A percentile compares a stretch with the other conserved stretches of the same genome.
These are phyloP conservation scores for Cactoblastis cactorum DNA, from an alignment of 2,888 invertebrate species.

Conservation along the genomic window DNA sequence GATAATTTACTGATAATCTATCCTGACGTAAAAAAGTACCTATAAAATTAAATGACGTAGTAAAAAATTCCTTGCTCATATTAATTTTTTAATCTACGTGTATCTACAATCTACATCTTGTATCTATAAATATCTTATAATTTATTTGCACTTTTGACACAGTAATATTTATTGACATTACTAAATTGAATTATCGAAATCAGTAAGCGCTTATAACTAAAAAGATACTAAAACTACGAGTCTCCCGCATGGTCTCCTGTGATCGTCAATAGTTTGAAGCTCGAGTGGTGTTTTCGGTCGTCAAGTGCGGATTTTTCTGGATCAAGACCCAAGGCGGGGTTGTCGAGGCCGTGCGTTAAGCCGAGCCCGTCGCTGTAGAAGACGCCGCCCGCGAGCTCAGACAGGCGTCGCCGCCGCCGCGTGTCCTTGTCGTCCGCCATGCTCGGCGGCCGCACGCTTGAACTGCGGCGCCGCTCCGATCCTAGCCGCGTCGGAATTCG, in stretches of 20 bases:
- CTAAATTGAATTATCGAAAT: neutral
- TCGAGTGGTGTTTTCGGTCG: constrained; percentile 40
- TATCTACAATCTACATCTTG: too few species aligned
- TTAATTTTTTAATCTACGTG: too few species aligned
- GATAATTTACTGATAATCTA: too few species aligned
- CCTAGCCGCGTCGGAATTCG: constrained; percentile 59
- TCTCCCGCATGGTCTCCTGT: neutral
- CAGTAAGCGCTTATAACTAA: neutral
- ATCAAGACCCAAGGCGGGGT: constrained; percentile 60
- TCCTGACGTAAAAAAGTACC: too few species aligned
- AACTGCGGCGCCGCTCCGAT: constrained; percentile 61
- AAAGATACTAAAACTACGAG: neutral
- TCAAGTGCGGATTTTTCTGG: constrained; percentile 53
- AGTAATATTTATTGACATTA: neutral
- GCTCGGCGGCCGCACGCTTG: constrained; percentile 65
- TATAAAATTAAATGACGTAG: too few species aligned
- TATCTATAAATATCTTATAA: neutral
- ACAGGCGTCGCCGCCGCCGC: constrained; percentile 63
- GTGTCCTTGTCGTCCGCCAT: constrained; percentile 66
- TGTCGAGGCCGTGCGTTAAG: constrained; percentile 54
- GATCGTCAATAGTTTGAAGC: constrained; percentile 41
- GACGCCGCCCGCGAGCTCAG: constrained; percentile 70
- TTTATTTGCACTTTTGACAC: neutral
- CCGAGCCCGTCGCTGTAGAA: constrained; percentile 65
- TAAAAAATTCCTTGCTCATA: too few species aligned